Conservation (phyloP, 35 echinoderm and acorn worm genomes). For the Antedon bifida region DNA sequence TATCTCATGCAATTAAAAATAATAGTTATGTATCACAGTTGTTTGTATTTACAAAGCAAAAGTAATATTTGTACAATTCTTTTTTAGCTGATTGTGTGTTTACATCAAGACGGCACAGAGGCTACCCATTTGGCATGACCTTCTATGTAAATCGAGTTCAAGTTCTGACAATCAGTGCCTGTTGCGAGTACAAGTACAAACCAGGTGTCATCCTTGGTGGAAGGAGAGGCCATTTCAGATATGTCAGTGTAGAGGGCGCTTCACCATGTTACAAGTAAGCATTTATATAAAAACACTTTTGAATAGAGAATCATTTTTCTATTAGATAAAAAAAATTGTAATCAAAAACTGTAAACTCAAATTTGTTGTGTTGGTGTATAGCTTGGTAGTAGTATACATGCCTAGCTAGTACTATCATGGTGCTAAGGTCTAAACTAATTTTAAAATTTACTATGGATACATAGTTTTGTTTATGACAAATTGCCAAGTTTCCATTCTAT, state of each 20-base stretch:
- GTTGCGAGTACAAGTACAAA: slow-evolving; percentile 95
- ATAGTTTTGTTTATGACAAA: too few relatives aligned
- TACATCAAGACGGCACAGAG: slow-evolving; percentile 87
- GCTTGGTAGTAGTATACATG: too few relatives aligned
- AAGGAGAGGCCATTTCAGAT: slow-evolving; percentile 82
- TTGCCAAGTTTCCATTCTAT: too few relatives aligned
- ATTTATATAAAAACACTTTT: background rate
- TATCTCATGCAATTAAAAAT: too few relatives aligned
- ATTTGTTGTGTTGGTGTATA: too few relatives aligned
- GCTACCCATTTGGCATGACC: slow-evolving; percentile 84
- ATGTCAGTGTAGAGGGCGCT: slow-evolving; percentile 64
- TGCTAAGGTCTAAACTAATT: too few relatives aligned
- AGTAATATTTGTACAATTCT: too few relatives aligned
- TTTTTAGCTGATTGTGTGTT: slow-evolving; percentile 73
- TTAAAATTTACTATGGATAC: too few relatives aligned
- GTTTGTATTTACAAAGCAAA: too few relatives aligned
- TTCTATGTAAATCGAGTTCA: slow-evolving; percentile 86
- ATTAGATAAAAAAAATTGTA: background rate
- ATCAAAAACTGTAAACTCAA: too few relatives aligned
- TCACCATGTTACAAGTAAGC: slow-evolving; percentile 86
- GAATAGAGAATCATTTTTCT: background rate
- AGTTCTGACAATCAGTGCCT: slow-evolving; percentile 68
- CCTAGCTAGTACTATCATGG: too few relatives aligned
- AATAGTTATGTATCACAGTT: too few relatives aligned
- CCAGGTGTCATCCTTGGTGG: slow-evolving; percentile 64